Base-by-base conservation (phyloP, 2,888 invertebrate species). In the Dyspetes luteomarginatus region DNA sequence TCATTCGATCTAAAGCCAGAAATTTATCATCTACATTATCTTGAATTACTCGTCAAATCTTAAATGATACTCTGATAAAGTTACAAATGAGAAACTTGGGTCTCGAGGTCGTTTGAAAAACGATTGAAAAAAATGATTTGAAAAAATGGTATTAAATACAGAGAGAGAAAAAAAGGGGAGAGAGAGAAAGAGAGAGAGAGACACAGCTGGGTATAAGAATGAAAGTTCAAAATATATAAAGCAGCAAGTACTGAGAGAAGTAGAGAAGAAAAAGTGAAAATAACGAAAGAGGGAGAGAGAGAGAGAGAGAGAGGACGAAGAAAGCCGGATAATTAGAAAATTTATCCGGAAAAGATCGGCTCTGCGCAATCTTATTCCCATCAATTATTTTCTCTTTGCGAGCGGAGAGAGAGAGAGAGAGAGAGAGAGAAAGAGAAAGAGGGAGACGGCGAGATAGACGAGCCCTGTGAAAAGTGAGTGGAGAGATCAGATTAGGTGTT, bases 301-400 rank as follows among this genome's bases (percentile, higher is more conserved):
- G 73, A 82, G 68, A 73, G 74, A 48, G 55, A 67, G 12, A 7
- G 36, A 36, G 36, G 7, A 36, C 36, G 36, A 36, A 60, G 62
- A n/a, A 67, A 72, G 72, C 74, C 83, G 85, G 87, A 85, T 87
- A 87, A 87, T 87, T 87, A 87, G 87, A 87, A 87, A 87, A 86
- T 87, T 87, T 87, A 87, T 87, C 87, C 58, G 80, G 81, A 68
- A 82, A 82, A 83, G 83, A 86, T 86, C 84, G 74, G 80, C 62
- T 65, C 82, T 82, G 69, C 65, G 82, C 81, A 86, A 86, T 86
- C 86, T 82, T 83, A 84, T 86, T 85, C 86, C 80, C 87, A 85
- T 87, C 86, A 87, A 87, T 87, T 87, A 87, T 87, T 84, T 86
- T 82, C 71, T 75, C 78, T 73, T 52, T 41, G 24, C 55, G 45